Base-by-base conservation (phyloP, 2,113 vertebrate species). In the Aplodontia rufa region DNA sequence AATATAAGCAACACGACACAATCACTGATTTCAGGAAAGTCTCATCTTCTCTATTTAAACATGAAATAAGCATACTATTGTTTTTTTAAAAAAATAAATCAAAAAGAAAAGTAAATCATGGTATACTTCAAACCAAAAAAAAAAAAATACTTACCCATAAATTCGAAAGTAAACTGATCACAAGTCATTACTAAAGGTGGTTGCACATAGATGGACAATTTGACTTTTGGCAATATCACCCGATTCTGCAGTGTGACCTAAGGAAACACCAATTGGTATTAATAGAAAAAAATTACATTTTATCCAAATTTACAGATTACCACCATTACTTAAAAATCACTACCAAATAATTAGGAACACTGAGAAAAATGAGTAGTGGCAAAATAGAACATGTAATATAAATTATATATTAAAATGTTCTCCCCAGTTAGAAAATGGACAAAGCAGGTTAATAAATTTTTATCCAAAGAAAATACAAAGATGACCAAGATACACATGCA, bases 221-320 rank as follows among this genome's bases (percentile, higher is more conserved):
- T 99, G 5, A 98, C 98, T 60, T 98, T 98, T 92, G 98, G 98
- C 0, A 98, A 95, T 0, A 95, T 90, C 72, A 98, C 92, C 88
- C 93, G 98, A 97, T 98, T 99, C 98, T 98, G 98, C 83, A 99
- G 93, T 12, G 98, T 99, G 91, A 99, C 94, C 99, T 99, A 97
- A 72, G 75, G 3, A 42, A 95, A 97, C 3, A 98, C 0, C 94
- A 42, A 76, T 40, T 58, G 62, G 51, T 40, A 95, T 83, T 94
- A 87, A 96, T 4, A 64, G 35, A 91, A 96, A 91, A 96, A 28
- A 97, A 91, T 8, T 17, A 94, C 0, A 88, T 58, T 76, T 71
- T 75, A 64, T 72, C 42, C 17, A 69, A 26, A 76, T 14, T 93
- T 37, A 55, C 49, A 86, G 40, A 64, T 9, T 69, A 95, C 24